Evolutionary conservation across 2,113 vertebrate genomes (phyloP).

Genomic region (Setophaga kirtlandii): DNA sequence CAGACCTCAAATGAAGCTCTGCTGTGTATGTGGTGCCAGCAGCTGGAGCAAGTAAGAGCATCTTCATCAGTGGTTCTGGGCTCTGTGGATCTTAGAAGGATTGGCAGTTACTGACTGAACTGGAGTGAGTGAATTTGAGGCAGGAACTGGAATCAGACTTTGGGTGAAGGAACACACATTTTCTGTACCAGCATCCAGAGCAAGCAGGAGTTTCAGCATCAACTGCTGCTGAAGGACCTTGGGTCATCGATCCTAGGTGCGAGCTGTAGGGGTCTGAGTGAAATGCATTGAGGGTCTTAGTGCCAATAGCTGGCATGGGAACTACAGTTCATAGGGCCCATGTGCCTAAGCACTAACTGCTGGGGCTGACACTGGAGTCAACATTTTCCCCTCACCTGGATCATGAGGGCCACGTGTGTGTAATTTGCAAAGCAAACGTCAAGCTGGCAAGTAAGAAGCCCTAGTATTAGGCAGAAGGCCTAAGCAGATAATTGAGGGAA

Average conservation of each 20-base stretch:
- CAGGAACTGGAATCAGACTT: not conserved
- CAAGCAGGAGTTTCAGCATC: not conserved
- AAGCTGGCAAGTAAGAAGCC: not conserved
- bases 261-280: not conserved
- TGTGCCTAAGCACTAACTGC: not conserved
- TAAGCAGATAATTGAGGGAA: not conserved
- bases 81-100: not conserved
- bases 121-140: not conserved
- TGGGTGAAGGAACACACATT: not conserved
- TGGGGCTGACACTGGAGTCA: not conserved
- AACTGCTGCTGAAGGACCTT: not conserved
- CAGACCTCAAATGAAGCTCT: not conserved
- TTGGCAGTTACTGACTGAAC: not conserved
- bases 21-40: not conserved
- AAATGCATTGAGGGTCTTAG: not conserved
- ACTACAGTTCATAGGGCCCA: rapidly evolving
- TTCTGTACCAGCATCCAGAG: not conserved
- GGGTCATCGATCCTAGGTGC: not conserved
- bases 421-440: not conserved
- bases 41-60: not conserved
- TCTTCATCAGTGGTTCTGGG: not conserved
- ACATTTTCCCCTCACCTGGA: not conserved
- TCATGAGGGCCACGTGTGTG: rapidly evolving
- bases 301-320: not conserved
- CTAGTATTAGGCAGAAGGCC: not conserved